Evolutionary conservation across 2,797 vertebrate genomes (phyloP), one percentile per base, ranked within the genome.

Genomic region (Alauda arvensis): DNA sequence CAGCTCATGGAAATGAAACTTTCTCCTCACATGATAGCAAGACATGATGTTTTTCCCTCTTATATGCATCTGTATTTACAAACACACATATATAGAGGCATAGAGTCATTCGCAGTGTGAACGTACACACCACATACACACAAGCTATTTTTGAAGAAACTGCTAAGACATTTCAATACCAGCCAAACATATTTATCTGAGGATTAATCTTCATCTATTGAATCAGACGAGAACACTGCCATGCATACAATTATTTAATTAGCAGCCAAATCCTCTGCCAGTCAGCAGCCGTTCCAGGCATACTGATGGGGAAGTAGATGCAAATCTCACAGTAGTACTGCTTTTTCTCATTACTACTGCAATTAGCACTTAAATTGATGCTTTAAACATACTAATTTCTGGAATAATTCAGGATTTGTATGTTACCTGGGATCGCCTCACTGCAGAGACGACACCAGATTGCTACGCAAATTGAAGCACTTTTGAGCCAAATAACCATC

Each of bases 231-330:
- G 97, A 98, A 98, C 98, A 97, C 98, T 97, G 97, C 98, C 97
- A 98, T 97, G 98, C 99, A 99, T 99, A 98, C 98, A 98, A 99
- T 99, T 99, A 99, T 99, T 99, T 98, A 99, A 99, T 99, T 99
- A 99, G 98, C 97, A 97, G 97, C 97, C 96, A 97, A 97, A 98
- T 97, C 98, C 97, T 98, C 96, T 97, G 95, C 97, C 97, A 97
- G 97, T 97, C 97, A 96, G 97, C 96, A 92, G 96, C 90, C 96
- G 95, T 97, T 97, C 95, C 96, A 97, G 96, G 97, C 97, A 97
- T 98, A 97, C 97, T 98, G 98, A 99, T 99, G 98, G 97, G 98
- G 96, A 94, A 97, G 97, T 95, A 97, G 97, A 97, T 98, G 97
- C 97, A 96, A 98, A 98, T 97, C 97, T 97, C 97, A 97, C 96